Conservation (phyloP, 2,888 invertebrate genomes). For the Phlogophora meticulosa region DNA sequence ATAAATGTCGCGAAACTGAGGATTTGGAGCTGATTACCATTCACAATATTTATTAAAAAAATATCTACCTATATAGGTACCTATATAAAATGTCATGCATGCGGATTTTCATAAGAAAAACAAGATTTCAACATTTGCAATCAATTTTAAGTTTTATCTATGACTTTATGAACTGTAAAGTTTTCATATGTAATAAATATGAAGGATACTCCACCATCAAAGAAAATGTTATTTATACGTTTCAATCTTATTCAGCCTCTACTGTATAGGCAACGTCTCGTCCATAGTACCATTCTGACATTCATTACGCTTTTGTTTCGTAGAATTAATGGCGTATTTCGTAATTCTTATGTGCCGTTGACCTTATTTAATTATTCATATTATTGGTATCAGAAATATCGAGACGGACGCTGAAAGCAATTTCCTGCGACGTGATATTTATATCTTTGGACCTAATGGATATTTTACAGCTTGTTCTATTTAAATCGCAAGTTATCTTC, state of each 20-base stretch:
- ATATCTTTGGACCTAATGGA: neutral
- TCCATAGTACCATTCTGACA: neutral
- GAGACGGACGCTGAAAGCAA: neutral
- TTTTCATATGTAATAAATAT: neutral
- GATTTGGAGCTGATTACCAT: too few relatives aligned
- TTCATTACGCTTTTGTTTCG: neutral
- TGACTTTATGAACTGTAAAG: neutral
- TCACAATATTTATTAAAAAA: too few relatives aligned
- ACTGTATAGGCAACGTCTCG: neutral
- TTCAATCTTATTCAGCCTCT: neutral
- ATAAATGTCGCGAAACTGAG: too few relatives aligned
- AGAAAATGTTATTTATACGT: neutral
- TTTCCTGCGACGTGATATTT: slow-evolving; percentile 9
- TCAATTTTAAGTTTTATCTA: neutral
- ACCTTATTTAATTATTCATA: neutral
- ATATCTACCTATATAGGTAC: too few relatives aligned
- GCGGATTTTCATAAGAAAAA: neutral
- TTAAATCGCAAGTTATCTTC: neutral
- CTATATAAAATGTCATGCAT: too few relatives aligned
- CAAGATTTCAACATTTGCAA: neutral
- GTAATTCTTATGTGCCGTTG: neutral
- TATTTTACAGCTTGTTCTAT: slow-evolving; percentile 16
- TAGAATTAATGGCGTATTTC: neutral
- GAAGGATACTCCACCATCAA: neutral
- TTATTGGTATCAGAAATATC: slow-evolving; percentile 1